Conservation (phyloP, 2,888 invertebrate genomes). For the Priapulus caudatus region DNA sequence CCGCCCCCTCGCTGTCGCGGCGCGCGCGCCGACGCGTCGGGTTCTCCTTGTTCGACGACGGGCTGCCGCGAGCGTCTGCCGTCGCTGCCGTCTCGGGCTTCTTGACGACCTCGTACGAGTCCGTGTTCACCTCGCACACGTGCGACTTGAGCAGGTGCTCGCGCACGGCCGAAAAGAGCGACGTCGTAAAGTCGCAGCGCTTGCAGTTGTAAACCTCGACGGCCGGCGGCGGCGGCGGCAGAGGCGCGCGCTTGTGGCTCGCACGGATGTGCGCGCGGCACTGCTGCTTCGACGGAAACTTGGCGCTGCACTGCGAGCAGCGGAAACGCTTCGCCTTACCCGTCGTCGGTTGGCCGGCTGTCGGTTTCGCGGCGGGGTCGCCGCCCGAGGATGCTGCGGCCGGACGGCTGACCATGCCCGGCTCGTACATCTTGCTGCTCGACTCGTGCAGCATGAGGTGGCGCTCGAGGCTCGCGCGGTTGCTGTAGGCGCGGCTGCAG, state of each 20-base stretch:
- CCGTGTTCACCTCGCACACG: slow-evolving; percentile 34
- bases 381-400: slow-evolving; percentile 27
- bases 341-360: slow-evolving; percentile 18
- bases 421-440: neutral
- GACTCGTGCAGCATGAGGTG: slow-evolving; percentile 27
- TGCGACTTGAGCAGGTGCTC: slow-evolving; percentile 44
- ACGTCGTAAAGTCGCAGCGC: slow-evolving; percentile 32
- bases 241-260: slow-evolving; percentile 24
- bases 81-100: neutral
- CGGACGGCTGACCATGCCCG: neutral
- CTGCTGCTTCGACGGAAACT: slow-evolving; percentile 31
- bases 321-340: slow-evolving; percentile 17
- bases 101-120: neutral
- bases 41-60: no score
- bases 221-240: slow-evolving; percentile 16
- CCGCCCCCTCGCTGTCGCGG: neutral
- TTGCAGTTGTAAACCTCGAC: slow-evolving; percentile 31
- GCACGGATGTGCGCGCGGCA: slow-evolving; percentile 33
- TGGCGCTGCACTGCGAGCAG: slow-evolving; percentile 32
- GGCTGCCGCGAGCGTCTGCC: no score
- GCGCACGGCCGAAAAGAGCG: slow-evolving; percentile 32
- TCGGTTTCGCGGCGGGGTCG: slow-evolving; percentile 15
- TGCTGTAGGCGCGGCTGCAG: slow-evolving; percentile 35
- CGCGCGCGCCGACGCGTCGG: no score
- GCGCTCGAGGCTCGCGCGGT: slow-evolving; percentile 31